Conservation (phyloP, 2,888 invertebrate species). For the Gerris lacustris region DNA sequence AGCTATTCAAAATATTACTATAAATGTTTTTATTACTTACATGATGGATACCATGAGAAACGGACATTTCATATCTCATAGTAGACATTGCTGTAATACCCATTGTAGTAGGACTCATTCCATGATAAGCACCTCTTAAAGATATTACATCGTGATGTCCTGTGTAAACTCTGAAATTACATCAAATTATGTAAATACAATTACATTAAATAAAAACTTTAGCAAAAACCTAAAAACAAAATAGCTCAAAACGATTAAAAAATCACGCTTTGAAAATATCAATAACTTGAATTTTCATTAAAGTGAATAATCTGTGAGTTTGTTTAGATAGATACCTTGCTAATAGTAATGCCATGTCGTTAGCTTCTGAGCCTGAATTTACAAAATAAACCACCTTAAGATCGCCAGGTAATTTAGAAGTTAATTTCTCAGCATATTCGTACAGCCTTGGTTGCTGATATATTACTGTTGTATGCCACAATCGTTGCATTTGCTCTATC, state of each 20-base stretch:
- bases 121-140: conserved; percentile 83
- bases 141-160: conserved; percentile 73
- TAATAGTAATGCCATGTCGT: conserved; percentile 81
- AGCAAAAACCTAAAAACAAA: background rate
- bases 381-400: conserved; percentile 84
- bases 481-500: conserved; percentile 59
- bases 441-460: conserved; percentile 83
- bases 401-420: conserved; percentile 67
- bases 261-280: too few relatives aligned
- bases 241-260: background rate
- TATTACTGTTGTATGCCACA: conserved; percentile 88
- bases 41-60: conserved; percentile 62
- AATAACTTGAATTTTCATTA: too few relatives aligned
- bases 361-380: conserved; percentile 95
- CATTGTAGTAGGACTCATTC: conserved; percentile 73
- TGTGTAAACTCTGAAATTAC: conserved; percentile 54
- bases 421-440: conserved; percentile 75
- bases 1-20: too few relatives aligned
- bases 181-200: background rate
- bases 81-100: conserved; percentile 65
- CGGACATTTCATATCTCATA: conserved; percentile 64
- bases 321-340: too few relatives aligned
- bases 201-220: background rate
- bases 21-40: too few relatives aligned
- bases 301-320: too few relatives aligned